Evolutionary conservation across 2,113 vertebrate species (phyloP).

Genomic region (Bothrops jararaca): DNA sequence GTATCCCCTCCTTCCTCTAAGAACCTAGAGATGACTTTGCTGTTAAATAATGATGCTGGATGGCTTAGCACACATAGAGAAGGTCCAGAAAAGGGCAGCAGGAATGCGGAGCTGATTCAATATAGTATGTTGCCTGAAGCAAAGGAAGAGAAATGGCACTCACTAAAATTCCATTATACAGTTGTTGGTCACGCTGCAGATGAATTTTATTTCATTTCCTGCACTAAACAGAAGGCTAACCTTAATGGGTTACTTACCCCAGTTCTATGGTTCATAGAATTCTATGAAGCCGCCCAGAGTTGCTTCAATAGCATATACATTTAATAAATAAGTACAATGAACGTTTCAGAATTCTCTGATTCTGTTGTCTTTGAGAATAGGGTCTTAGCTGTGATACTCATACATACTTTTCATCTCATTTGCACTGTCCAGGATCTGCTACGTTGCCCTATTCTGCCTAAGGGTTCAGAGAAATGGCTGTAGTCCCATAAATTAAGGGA

Average conservation of each 20-base stretch:
- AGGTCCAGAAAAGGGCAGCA: background rate
- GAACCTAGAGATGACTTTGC: background rate
- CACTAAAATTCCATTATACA: background rate
- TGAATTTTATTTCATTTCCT: background rate
- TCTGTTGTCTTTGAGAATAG: background rate
- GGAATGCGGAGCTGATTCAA: background rate
- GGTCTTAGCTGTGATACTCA: background rate
- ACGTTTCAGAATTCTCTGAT: background rate
- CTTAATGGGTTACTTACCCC: background rate
- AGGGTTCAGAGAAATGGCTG: background rate
- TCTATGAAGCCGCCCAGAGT: background rate
- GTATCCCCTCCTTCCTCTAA: background rate
- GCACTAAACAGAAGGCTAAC: background rate
- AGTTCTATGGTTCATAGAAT: background rate
- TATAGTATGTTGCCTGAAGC: background rate
- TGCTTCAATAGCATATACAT: background rate
- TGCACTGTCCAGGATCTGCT: background rate
- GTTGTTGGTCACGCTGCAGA: background rate
- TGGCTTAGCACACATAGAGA: background rate
- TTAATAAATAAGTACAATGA: background rate
- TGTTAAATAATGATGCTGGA: background rate
- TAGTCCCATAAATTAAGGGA: background rate
- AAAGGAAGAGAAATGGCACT: background rate
- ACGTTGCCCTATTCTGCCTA: background rate
- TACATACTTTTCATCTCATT: background rate